Conservation (phyloP, 2,888 invertebrate species). For the Pyrochroa serraticornis region DNA sequence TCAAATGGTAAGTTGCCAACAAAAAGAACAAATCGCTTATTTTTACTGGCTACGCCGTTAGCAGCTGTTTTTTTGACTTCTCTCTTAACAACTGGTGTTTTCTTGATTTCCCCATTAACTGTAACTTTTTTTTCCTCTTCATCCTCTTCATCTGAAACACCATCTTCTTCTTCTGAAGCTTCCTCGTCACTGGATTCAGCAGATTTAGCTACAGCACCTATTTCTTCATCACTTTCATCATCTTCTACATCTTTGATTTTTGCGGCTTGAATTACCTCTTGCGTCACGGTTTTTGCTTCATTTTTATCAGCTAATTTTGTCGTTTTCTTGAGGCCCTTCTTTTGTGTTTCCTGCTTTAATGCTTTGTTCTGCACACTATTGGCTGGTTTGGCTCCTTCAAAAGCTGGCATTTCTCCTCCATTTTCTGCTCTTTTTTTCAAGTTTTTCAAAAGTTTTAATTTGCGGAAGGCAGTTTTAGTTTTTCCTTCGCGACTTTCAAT, state of each 20-base stretch:
- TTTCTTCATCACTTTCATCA: constrained; percentile 2
- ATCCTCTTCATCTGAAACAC: constrained; percentile 16
- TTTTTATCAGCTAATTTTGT: neutral
- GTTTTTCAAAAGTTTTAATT: constrained; percentile 29
- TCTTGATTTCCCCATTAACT: constrained; percentile 6
- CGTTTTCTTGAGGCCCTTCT: neutral
- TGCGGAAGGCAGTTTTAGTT: constrained; percentile 40
- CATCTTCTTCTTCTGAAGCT: constrained; percentile 14
- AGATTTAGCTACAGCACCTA: constrained; percentile 4
- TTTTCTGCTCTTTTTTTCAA: constrained; percentile 1
- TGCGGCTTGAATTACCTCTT: neutral
- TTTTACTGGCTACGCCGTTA: constrained; percentile 35
- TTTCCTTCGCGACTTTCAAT: constrained; percentile 29
- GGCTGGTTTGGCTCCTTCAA: neutral
- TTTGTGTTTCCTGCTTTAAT: neutral
- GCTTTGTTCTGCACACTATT: neutral
- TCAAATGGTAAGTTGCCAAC: constrained; percentile 59
- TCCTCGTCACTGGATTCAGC: constrained; percentile 10
- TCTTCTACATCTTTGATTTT: no score
- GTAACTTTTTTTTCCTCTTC: constrained; percentile 14
- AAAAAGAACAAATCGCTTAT: constrained; percentile 55
- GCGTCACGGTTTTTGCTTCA: neutral
- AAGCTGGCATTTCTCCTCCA: neutral
- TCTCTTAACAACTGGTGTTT: neutral
- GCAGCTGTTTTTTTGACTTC: neutral